A percentile compares a stretch with the other conserved stretches of the same genome.
phyloP scores from a whole-genome alignment of 2,888 invertebrate species.

The Lottia scabra region DNA sequence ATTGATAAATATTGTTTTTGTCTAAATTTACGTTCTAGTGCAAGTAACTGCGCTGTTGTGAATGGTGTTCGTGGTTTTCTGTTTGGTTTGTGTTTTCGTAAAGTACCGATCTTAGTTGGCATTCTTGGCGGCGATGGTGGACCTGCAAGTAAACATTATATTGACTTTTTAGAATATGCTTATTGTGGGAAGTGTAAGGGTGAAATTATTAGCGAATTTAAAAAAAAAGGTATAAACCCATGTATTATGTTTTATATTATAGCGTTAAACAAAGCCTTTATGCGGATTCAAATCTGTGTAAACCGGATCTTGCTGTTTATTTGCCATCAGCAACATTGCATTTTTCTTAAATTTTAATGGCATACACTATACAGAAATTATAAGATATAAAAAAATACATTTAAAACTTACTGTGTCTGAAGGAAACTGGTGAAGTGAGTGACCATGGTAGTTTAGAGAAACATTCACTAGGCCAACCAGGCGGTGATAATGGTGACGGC shows the following conservation, averaged over 20 bases:
- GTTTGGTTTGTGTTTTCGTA: constrained; percentile 93
- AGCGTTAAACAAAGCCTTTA: no score
- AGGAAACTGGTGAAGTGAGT: constrained; percentile 3
- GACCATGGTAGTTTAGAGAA: constrained; percentile 15
- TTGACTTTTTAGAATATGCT: no score
- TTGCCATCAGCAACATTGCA: no score
- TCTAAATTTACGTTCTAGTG: constrained; percentile 90
- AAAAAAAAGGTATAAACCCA: no score
- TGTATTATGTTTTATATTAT: no score
- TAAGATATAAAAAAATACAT: no score
- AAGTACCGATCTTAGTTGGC: constrained; percentile 67
- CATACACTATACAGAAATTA: no score
- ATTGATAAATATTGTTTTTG: constrained; percentile 94
- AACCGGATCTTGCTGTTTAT: no score
- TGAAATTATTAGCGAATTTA: no score
- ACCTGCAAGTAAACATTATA: constrained; percentile 12
- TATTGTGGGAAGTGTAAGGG: no score
- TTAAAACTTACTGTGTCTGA: constrained; percentile 2
- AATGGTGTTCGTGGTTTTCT: constrained; percentile 93
- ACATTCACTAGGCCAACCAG: constrained; percentile 14
- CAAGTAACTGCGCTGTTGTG: constrained; percentile 89
- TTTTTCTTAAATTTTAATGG: no score
- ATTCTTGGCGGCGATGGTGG: constrained; percentile 30
- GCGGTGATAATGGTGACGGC: background rate
- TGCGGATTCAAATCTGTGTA: no score